These are phyloP conservation scores for Drymodes brunneopygia DNA, from an alignment of 2,113 vertebrate genomes.

Conservation along the genomic window DNA sequence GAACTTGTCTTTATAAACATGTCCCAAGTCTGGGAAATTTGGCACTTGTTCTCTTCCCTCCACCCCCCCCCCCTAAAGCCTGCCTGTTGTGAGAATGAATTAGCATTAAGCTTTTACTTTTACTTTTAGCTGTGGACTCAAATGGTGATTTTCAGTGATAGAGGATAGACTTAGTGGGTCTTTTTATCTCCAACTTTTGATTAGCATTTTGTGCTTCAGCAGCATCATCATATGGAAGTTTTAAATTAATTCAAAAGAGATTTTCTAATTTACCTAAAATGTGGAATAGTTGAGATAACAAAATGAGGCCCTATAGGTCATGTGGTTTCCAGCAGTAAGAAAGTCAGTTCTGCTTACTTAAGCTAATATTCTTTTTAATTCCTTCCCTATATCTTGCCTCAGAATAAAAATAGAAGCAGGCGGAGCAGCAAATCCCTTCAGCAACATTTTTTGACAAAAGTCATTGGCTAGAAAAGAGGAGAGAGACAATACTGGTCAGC, in stretches of 20 bases:
- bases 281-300: slow-evolving; percentile 56
- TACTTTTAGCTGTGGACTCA: neutral
- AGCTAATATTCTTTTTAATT: slow-evolving; percentile 36
- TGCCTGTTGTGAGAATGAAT: neutral
- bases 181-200: slow-evolving; percentile 36
- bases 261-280: slow-evolving; percentile 57
- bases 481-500: neutral
- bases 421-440: neutral
- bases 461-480: neutral
- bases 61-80: no score
- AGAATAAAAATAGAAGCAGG: slow-evolving; percentile 1
- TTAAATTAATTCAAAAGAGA: slow-evolving; percentile 50
- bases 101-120: neutral
- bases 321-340: slow-evolving; percentile 11
- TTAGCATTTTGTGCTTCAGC: slow-evolving; percentile 47
- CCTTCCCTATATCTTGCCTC: neutral
- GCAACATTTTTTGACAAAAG: neutral
- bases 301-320: slow-evolving; percentile 32
- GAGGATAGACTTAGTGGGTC: neutral
- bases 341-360: slow-evolving; percentile 55
- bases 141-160: slow-evolving; percentile 3
- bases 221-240: slow-evolving; percentile 1
- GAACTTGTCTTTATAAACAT: neutral
- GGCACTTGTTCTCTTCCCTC: neutral
- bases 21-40: neutral